Evolutionary conservation across 2,888 invertebrate genomes (phyloP), one percentile per base, ranked within the genome.

Genomic region (Melanotus villosus): DNA sequence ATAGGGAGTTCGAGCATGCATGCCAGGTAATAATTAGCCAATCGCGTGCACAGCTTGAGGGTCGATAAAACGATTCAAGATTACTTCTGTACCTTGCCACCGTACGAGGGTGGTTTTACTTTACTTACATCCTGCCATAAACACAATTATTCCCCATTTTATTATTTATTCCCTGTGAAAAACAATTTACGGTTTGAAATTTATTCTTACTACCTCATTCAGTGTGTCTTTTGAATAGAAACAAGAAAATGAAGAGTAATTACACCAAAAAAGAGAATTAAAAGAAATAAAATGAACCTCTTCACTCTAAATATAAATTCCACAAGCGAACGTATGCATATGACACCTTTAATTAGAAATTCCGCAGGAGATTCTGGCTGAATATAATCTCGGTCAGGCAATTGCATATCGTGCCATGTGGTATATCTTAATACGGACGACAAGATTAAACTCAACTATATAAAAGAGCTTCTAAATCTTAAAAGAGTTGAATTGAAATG

Each of bases 11-110:
- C 68, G 72, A 72, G 73, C 69, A 69, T 72, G 74, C 76, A 75
- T 76, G 71, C 72, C 70, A 73, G 75, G 71, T 71, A 75, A 73
- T 76, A 76, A 76, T 75, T 76, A 76, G 71, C 71, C 72, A 73
- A 75, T 75, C 56, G 75, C 76, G 76, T 76, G 73, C 67, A 60
- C 52, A 50, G 47, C 56, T 38, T 57, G 54, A 10, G 54, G 63
- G 34, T 64, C 65, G 66, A 66, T 66, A 60, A 54, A 54, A 60
- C 67, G 63, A 72, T 66, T 73, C 71, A 74, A 74, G 69, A 73
- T 70, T 71, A 71, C 60, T 73, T 56, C 70, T 66, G 66, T 68
- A 63, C 64, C 56, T 66, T 64, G 50, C 69, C 47, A 45, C 67
- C 10, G 34, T 36, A 45, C 26, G 47, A 21, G 56, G 65, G 65